Percentiles rank a stretch among this genome's conserved stretches.
Evolutionary conservation across 2,113 vertebrate species (phyloP).

Genomic region (Dinomys branickii): DNA sequence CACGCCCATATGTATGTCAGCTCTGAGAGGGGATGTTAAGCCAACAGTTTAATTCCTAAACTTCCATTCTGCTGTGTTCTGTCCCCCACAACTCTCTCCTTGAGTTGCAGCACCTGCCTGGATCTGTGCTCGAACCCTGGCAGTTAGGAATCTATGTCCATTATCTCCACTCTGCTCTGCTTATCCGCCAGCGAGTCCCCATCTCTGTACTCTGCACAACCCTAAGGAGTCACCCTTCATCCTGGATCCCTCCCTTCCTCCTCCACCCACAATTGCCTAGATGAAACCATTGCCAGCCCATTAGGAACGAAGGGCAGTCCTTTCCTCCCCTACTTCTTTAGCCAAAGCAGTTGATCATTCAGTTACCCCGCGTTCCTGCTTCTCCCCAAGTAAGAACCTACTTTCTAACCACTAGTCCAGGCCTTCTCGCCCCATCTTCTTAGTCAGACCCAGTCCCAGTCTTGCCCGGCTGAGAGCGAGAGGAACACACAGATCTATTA

Average conservation of each 20-base stretch:
- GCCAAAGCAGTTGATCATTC: background rate
- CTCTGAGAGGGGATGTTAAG: background rate
- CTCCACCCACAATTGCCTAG: background rate
- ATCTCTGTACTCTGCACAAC: background rate
- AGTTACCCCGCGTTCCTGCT: background rate
- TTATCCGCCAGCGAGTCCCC: background rate
- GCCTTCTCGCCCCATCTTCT: background rate
- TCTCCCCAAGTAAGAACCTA: background rate
- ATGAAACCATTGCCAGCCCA: background rate
- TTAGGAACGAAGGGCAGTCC: background rate
- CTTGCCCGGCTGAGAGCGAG: background rate
- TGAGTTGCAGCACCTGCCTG: background rate
- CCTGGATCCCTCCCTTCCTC: background rate
- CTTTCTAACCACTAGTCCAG: background rate
- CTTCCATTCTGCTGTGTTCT: background rate
- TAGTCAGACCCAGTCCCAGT: background rate
- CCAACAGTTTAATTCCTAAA: background rate
- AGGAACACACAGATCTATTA: background rate
- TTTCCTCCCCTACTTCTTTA: background rate
- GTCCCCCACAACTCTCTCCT: background rate
- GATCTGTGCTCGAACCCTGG: background rate
- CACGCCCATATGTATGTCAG: background rate
- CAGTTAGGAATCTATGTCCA: background rate
- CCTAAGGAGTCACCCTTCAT: background rate
- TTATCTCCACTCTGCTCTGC: background rate